A percentile compares a stretch with the other conserved stretches of the same genome.
phyloP scores from a whole-genome alignment of 2,888 invertebrate species.

The Phorcus lineatus region DNA sequence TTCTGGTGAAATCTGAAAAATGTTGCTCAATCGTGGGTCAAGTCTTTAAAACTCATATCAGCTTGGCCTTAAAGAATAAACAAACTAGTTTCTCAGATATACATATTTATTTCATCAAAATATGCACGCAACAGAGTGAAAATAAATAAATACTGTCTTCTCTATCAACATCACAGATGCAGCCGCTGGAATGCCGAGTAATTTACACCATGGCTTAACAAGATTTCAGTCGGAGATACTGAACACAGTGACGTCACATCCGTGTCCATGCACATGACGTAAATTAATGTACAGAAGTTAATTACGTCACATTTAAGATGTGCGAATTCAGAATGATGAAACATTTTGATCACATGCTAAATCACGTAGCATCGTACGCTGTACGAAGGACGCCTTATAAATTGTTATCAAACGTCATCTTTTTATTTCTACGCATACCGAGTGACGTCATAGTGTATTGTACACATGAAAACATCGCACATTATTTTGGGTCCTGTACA shows the following conservation, averaged over 20 bases:
- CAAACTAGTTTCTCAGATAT: background rate
- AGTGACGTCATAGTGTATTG: too few species aligned
- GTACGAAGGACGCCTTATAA: too few species aligned
- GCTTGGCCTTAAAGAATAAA: too few species aligned
- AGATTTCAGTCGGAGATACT: background rate
- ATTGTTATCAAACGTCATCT: too few species aligned
- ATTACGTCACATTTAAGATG: background rate
- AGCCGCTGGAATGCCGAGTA: slow-evolving; percentile 2
- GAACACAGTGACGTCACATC: background rate
- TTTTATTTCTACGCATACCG: too few species aligned
- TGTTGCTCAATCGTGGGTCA: too few species aligned
- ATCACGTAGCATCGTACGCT: too few species aligned
- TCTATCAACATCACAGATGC: slow-evolving; percentile 1
- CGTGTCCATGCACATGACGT: background rate
- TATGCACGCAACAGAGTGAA: slow-evolving; percentile 24
- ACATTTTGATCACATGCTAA: too few species aligned
- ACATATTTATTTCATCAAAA: slow-evolving; percentile 13
- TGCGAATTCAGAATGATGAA: background rate
- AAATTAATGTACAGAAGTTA: background rate
- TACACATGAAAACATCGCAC: too few species aligned
- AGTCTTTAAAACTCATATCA: too few species aligned
- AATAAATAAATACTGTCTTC: slow-evolving; percentile 26
- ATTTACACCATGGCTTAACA: background rate
- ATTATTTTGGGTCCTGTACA: too few species aligned
- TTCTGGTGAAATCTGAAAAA: too few species aligned